Percentiles rank a stretch among this genome's conserved stretches.
Conservation (phyloP, 2,797 vertebrate genomes). For the Saguinus oedipus region DNA sequence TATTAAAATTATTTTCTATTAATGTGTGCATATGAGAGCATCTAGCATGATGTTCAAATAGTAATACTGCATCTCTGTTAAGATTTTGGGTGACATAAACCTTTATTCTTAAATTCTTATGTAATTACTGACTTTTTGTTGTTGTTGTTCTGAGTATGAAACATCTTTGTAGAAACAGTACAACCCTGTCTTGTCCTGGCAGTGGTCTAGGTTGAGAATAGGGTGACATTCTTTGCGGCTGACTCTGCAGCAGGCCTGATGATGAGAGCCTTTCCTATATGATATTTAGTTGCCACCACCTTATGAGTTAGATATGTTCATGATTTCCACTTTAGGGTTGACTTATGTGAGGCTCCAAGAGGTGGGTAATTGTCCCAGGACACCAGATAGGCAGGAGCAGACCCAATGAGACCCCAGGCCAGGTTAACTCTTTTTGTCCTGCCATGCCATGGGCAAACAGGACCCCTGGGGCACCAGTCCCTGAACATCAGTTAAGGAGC, state of each 20-base stretch:
- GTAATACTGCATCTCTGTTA: not conserved
- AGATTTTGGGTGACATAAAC: not conserved
- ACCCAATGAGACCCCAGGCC: not conserved
- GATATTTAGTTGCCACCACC: no score
- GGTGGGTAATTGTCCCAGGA: not conserved
- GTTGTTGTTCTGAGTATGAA: not conserved
- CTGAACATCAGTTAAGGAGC: not conserved
- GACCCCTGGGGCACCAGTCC: not conserved
- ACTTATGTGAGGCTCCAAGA: not conserved
- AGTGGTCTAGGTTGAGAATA: not conserved
- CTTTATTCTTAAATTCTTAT: not conserved
- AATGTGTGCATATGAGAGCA: no score
- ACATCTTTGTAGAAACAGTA: not conserved
- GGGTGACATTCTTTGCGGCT: no score
- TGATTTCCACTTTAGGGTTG: not conserved
- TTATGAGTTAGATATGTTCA: fast-evolving
- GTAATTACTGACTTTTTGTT: not conserved
- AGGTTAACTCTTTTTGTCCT: not conserved
- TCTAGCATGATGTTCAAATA: not conserved
- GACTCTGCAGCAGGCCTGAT: not conserved
- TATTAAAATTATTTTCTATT: not conserved
- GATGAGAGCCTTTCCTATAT: not conserved
- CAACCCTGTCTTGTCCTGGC: not conserved
- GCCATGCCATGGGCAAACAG: not conserved
- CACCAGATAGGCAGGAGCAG: not conserved